A percentile compares a stretch with the other conserved stretches of the same genome.
Evolutionary conservation across 2,113 vertebrate genomes (phyloP).

Genomic region (Hemichromis elongatus): DNA sequence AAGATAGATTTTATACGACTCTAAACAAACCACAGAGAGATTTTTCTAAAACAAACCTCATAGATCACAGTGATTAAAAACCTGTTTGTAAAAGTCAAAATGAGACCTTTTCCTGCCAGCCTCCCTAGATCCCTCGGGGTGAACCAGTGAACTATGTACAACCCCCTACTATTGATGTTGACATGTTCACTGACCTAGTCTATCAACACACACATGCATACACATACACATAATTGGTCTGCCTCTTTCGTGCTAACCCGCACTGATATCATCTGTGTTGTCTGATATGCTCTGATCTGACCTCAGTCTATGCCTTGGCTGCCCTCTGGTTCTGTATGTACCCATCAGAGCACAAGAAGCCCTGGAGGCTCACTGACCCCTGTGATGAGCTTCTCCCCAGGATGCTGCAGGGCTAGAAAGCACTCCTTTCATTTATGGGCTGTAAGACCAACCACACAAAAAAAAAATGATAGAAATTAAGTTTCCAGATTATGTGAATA

Average conservation of each 20-base stretch:
- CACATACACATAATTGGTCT: conserved; percentile 32
- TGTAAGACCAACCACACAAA: neutral
- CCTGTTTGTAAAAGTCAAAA: conserved; percentile 40
- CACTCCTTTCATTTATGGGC: neutral
- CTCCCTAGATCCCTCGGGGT: neutral
- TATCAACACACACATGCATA: conserved; percentile 39
- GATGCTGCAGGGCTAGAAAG: neutral
- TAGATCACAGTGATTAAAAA: conserved; percentile 30
- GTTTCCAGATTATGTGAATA: neutral
- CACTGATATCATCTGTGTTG: conserved; percentile 46
- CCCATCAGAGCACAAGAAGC: conserved; percentile 27
- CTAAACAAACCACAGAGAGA: neutral
- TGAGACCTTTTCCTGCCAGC: neutral
- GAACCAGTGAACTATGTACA: conserved; percentile 40
- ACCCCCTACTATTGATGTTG: conserved; percentile 59
- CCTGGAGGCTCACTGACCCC: conserved; percentile 40
- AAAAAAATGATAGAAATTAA: conserved; percentile 1
- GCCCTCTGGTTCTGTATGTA: conserved; percentile 18
- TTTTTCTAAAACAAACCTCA: neutral
- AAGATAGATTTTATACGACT: neutral
- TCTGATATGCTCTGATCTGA: conserved; percentile 45
- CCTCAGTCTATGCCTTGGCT: neutral
- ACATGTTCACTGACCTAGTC: conserved; percentile 70
- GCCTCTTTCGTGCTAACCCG: conserved; percentile 15
- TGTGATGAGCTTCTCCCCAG: conserved; percentile 28